Evolutionary conservation across 2,113 vertebrate genomes (phyloP).

Genomic region (Xyrauchen texanus): DNA sequence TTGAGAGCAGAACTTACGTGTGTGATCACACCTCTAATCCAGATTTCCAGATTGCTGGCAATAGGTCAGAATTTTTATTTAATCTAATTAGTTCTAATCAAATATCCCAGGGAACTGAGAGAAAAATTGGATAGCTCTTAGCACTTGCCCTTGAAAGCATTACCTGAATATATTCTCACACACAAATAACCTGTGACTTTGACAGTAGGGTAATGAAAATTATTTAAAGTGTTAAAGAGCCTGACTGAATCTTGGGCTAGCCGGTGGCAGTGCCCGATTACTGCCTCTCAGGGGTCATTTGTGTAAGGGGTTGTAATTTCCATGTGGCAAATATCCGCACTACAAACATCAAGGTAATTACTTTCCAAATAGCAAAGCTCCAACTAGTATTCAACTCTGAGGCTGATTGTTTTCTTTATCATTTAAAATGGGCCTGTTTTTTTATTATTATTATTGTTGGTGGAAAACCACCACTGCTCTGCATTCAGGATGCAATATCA

Average conservation of each 20-base stretch:
- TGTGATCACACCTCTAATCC: conserved; percentile 27
- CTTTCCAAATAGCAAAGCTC: conserved; percentile 72
- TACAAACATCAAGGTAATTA: conserved; percentile 77
- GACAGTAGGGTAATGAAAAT: conserved; percentile 58
- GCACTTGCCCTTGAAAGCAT: conserved; percentile 42
- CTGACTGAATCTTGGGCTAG: conserved; percentile 58
- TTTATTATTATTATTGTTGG: conserved; percentile 58
- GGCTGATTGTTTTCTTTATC: conserved; percentile 63
- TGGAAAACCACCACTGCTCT: conserved; percentile 36
- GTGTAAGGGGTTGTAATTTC: conserved; percentile 70
- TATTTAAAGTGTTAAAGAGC: conserved; percentile 63
- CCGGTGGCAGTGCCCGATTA: conserved; percentile 66
- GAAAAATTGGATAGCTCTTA: conserved; percentile 38
- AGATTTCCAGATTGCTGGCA: conserved; percentile 16
- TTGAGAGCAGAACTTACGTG: not conserved
- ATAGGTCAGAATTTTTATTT: conserved; percentile 18
- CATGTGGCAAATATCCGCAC: conserved; percentile 70
- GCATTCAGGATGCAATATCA: not conserved
- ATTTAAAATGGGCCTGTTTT: conserved; percentile 61
- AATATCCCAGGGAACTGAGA: conserved; percentile 25
- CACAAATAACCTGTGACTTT: conserved; percentile 45
- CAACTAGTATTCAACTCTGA: conserved; percentile 71
- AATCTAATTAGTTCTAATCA: conserved; percentile 35
- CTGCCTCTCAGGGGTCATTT: conserved; percentile 67
- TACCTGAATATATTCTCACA: conserved; percentile 55